Conservation (phyloP, 2,888 invertebrate species). For the Agrotis exclamationis region DNA sequence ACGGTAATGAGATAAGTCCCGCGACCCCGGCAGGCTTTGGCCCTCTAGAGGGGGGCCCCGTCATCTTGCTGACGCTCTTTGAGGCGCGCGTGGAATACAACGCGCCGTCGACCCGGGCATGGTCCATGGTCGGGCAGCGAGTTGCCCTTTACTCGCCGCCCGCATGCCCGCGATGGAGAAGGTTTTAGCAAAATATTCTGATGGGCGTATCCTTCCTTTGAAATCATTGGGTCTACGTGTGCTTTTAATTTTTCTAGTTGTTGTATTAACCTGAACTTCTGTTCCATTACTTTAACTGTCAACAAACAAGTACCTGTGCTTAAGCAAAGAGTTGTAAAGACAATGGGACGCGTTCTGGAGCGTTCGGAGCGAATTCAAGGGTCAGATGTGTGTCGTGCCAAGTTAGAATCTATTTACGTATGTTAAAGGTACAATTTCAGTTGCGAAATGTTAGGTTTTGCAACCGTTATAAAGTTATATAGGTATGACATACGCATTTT, state of each 20-base stretch:
- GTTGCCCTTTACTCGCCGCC: too few relatives aligned
- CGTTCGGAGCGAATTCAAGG: conserved; percentile 38
- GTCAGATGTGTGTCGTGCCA: conserved; percentile 30
- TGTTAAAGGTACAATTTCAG: background rate
- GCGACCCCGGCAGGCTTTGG: too few relatives aligned
- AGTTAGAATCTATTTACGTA: conserved; percentile 9
- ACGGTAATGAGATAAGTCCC: too few relatives aligned
- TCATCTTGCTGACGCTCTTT: too few relatives aligned
- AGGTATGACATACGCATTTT: background rate
- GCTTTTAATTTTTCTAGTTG: background rate
- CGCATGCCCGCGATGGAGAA: too few relatives aligned
- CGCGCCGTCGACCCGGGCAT: too few relatives aligned
- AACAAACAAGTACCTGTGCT: background rate
- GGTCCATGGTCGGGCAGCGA: too few relatives aligned
- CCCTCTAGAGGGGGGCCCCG: too few relatives aligned
- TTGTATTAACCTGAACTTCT: conserved; percentile 3
- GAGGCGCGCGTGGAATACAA: too few relatives aligned
- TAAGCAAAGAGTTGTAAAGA: conserved; percentile 34
- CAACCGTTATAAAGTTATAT: background rate
- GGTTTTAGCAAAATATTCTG: too few relatives aligned
- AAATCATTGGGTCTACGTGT: too few relatives aligned
- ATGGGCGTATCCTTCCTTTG: too few relatives aligned
- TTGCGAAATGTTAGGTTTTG: background rate
- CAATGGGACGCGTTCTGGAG: conserved; percentile 39
- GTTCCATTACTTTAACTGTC: background rate